Evolutionary conservation across 2,797 vertebrate species (phyloP).

Genomic region (Coracias cyanogaster): DNA sequence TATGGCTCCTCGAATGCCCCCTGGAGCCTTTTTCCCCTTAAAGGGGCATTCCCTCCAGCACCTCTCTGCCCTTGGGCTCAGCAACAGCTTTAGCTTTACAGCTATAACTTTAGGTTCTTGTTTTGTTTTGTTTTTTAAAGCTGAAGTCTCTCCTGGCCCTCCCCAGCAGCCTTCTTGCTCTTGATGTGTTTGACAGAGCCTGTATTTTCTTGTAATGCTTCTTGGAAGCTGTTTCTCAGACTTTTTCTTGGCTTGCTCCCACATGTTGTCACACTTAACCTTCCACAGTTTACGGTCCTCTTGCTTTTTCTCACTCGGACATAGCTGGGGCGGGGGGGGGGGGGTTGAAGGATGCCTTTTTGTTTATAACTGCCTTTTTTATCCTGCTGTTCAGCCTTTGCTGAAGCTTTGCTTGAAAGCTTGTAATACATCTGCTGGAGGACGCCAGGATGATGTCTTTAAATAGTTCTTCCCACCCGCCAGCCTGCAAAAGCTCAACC

Average conservation of each 20-base stretch:
- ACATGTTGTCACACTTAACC: slow-evolving; percentile 26
- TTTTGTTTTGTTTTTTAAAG: not conserved
- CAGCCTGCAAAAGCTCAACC: not conserved
- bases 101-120: not conserved
- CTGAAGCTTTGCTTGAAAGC: slow-evolving; percentile 32
- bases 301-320: not conserved
- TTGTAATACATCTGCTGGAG: not conserved
- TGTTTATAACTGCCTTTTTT: slow-evolving; percentile 35
- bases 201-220: slow-evolving; percentile 50
- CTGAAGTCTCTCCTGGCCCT: not conserved
- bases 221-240: slow-evolving; percentile 61
- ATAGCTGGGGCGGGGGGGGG: not conserved
- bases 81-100: not conserved
- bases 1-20: not conserved
- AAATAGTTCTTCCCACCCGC: not conserved
- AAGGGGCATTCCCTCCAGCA: not conserved
- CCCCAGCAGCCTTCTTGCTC: not conserved
- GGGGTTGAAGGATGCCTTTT: not conserved
- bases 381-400: slow-evolving; percentile 26
- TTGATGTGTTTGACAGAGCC: slow-evolving; percentile 39
- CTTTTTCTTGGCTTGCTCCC: slow-evolving; percentile 60
- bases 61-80: not conserved
- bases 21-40: not conserved
- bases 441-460: not conserved
- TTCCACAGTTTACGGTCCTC: slow-evolving; percentile 13